Evolutionary conservation across 2,888 invertebrate species (phyloP), one percentile per base, ranked within the genome.

Genomic region (Timema podura): DNA sequence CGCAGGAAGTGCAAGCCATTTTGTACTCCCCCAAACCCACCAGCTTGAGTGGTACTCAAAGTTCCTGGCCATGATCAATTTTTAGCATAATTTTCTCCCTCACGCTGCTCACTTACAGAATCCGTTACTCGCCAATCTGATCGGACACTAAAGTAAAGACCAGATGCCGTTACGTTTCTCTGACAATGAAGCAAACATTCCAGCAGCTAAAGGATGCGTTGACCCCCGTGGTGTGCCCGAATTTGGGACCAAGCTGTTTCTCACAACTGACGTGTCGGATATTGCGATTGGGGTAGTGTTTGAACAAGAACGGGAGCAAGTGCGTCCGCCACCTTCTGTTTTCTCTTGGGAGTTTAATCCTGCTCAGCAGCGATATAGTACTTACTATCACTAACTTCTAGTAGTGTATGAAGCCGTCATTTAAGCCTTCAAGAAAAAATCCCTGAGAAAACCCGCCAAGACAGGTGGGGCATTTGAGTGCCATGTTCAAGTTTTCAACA

Each of bases 161-260:
- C 30, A 30, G 68, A 0, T 65, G 68, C n/a, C 71, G 70, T 61
- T 49, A 16, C n/a, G 15, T 13, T 57, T 9, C 71, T 70, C 51
- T 47, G 70, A 68, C 57, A 70, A 71, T 54, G 57, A 68, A 11
- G 16, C 68, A 3, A 30, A 3, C 30, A 30, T 30, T 30, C 30
- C 30, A 30, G 30, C 3, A 30, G 30, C 30, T 30, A 30, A 30
- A 30, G 30, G 30, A 30, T 30, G 30, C 30, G 30, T 30, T 30
- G 30, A 30, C 30, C 30, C 30, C 30, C 30, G 30, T 30, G 30
- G 30, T 30, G 30, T 30, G 10, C 59, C 59, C 2, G 45, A 44
- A 8, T 45, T 45, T 9, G 13, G 8, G 11, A 45, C 59, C 7
- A 30, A 30, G 8, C 16, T 59, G 30, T 30, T 13, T 6, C 15